Evolutionary conservation across 2,888 invertebrate species (phyloP).

Genomic region (Plebejus anna): DNA sequence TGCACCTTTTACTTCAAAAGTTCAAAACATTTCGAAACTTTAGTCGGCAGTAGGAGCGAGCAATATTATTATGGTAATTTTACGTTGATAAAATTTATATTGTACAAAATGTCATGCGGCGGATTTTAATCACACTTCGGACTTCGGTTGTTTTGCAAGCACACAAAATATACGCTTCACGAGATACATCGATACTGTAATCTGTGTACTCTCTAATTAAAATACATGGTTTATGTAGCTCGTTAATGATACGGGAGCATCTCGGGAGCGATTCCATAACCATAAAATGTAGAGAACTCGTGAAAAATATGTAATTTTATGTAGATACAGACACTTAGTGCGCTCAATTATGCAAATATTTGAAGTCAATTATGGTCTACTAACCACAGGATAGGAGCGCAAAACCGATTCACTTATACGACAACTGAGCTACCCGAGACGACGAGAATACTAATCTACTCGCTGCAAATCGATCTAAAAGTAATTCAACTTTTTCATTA

Average conservation of each 20-base stretch:
- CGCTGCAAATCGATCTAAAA: slow-evolving; percentile 10
- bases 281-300: slow-evolving; percentile 63
- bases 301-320: slow-evolving; percentile 75
- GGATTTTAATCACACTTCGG: neutral
- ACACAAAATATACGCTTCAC: slow-evolving; percentile 12
- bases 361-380: slow-evolving; percentile 68
- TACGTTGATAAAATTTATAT: neutral
- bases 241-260: slow-evolving; percentile 29
- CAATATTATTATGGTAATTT: neutral
- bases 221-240: slow-evolving; percentile 22
- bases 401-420: slow-evolving; percentile 51
- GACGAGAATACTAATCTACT: slow-evolving; percentile 27
- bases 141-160: neutral
- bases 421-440: slow-evolving; percentile 31
- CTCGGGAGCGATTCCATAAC: slow-evolving; percentile 46
- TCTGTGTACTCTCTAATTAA: slow-evolving; percentile 28
- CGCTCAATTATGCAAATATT: slow-evolving; percentile 74
- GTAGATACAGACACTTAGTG: slow-evolving; percentile 72
- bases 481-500: slow-evolving; percentile 17
- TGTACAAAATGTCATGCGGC: neutral
- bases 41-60: neutral
- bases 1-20: neutral
- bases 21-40: neutral
- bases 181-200: slow-evolving; percentile 23
- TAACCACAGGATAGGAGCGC: slow-evolving; percentile 65